phyloP scores from a whole-genome alignment of 1,140 invertebrate genomes.

The Acyrthosiphon pisum region DNA sequence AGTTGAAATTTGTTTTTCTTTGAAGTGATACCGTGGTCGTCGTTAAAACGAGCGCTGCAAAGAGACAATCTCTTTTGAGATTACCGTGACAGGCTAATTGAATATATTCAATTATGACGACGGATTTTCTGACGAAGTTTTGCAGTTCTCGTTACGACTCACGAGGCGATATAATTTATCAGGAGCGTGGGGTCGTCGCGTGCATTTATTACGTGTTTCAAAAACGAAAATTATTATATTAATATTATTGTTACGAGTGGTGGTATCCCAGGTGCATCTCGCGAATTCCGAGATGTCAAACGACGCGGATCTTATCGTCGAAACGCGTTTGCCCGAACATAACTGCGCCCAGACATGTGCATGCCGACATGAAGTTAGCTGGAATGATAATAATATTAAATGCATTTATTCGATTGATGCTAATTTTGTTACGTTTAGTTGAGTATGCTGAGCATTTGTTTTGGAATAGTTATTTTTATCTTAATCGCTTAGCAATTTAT shows the following conservation, averaged over 20 bases:
- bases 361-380: background rate
- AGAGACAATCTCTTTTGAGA: background rate
- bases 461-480: no score
- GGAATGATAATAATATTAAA: background rate
- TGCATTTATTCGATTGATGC: background rate
- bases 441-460: background rate
- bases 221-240: background rate
- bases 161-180: background rate
- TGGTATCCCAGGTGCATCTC: background rate
- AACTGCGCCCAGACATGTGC: background rate
- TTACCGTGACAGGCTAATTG: background rate
- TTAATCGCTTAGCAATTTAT: no score
- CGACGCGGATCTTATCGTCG: background rate
- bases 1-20: slow-evolving; percentile 9
- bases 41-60: background rate
- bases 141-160: background rate
- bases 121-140: background rate
- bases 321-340: background rate
- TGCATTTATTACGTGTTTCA: background rate
- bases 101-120: slow-evolving; percentile 11
- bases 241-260: background rate
- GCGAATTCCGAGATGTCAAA: background rate
- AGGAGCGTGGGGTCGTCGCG: background rate
- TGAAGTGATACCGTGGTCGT: background rate
- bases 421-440: background rate